Percentiles rank a stretch among this genome's conserved stretches.
These are phyloP conservation scores for Hiodon tergisus DNA, from an alignment of 2,113 vertebrate species.

Conservation along the genomic window DNA sequence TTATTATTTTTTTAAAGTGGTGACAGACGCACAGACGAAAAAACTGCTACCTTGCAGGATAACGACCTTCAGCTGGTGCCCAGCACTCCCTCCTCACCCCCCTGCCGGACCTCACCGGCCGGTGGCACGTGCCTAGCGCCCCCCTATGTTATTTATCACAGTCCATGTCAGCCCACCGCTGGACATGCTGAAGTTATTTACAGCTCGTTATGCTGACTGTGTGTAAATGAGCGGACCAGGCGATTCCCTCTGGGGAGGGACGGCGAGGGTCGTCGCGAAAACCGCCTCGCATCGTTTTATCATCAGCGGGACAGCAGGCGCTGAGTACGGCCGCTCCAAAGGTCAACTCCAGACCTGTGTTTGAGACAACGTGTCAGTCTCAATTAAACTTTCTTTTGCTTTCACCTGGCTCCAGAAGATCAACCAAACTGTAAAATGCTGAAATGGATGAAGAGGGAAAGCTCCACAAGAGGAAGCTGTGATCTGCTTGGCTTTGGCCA, in stretches of 20 bases:
- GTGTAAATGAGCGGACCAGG: conserved; percentile 27
- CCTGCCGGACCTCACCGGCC: too few species aligned
- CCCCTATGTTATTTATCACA: conserved; percentile 35
- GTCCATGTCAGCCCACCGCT: conserved; percentile 14
- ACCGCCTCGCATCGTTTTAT: conserved; percentile 13
- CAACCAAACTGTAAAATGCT: too few species aligned
- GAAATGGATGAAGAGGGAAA: too few species aligned
- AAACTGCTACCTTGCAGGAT: too few species aligned
- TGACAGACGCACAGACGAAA: too few species aligned
- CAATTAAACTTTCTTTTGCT: background rate
- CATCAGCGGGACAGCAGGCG: conserved; percentile 17
- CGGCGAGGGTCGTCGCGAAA: conserved; percentile 25
- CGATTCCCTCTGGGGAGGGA: conserved; percentile 38
- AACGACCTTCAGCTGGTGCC: too few species aligned
- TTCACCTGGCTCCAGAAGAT: background rate
- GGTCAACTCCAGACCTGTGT: conserved; percentile 2
- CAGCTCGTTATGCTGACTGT: conserved; percentile 36
- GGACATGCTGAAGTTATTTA: conserved; percentile 33
- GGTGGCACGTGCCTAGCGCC: conserved; percentile 18
- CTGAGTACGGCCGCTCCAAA: too few species aligned
- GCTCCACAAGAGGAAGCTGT: too few species aligned
- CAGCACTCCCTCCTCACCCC: background rate
- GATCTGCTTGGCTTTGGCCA: too few species aligned
- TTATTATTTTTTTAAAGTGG: too few species aligned
- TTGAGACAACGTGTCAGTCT: background rate